Evolutionary conservation across 2,888 invertebrate species (phyloP).

Genomic region (Anorthoa munda): DNA sequence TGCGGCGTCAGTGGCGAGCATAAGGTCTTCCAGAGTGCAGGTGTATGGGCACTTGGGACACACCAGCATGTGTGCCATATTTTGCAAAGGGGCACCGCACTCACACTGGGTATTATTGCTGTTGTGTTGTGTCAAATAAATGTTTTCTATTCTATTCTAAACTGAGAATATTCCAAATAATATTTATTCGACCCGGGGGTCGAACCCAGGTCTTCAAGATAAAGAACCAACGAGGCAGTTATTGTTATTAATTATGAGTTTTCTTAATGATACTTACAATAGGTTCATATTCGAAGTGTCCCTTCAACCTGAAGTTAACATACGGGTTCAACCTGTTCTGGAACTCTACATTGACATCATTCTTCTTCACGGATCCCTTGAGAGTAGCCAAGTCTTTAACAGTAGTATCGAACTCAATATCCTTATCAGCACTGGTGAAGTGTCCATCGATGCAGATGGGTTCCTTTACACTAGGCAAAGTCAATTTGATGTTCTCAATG

Average conservation of each 20-base stretch:
- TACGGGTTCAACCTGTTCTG: conserved; percentile 91
- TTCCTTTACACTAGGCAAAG: conserved; percentile 81
- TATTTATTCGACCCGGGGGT: too few relatives aligned
- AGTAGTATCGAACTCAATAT: conserved; percentile 87
- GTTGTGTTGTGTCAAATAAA: too few relatives aligned
- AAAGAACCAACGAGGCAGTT: not conserved
- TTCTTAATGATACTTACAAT: conserved; percentile 75
- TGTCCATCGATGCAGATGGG: conserved; percentile 89
- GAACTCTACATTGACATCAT: conserved; percentile 87
- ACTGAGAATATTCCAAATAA: too few relatives aligned
- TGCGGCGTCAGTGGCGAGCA: too few relatives aligned
- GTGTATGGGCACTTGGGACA: too few relatives aligned
- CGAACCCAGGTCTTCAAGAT: too few relatives aligned
- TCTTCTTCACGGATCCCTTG: conserved; percentile 83
- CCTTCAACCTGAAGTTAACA: conserved; percentile 91
- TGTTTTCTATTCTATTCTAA: too few relatives aligned
- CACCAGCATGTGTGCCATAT: too few relatives aligned
- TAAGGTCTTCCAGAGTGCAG: too few relatives aligned
- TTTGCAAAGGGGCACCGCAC: too few relatives aligned
- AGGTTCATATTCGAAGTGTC: conserved; percentile 86
- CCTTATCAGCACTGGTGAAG: conserved; percentile 74
- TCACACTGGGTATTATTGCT: too few relatives aligned
- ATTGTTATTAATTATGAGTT: not conserved
- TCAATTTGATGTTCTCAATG: conserved; percentile 90
- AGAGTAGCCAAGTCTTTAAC: conserved; percentile 87